These are phyloP conservation scores for Seira musarum DNA, from an alignment of 2,888 invertebrate genomes.

Conservation along the genomic window DNA sequence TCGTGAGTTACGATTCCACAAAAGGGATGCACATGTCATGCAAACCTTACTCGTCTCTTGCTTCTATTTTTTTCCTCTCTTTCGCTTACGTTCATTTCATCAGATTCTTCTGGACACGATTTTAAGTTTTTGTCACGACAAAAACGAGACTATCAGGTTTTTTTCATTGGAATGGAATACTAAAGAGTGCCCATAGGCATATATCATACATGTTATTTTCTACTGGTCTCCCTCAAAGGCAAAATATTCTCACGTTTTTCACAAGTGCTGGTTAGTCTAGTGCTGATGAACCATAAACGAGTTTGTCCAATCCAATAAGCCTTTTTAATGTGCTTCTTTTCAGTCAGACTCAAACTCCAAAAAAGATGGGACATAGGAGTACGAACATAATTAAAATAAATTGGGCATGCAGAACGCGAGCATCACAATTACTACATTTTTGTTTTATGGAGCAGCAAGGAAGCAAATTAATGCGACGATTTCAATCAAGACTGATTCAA, in stretches of 20 bases:
- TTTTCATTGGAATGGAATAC: background rate
- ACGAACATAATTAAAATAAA: background rate
- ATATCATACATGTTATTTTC: background rate
- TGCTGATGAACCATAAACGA: background rate
- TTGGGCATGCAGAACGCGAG: background rate
- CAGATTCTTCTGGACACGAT: conserved; percentile 5
- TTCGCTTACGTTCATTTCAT: background rate
- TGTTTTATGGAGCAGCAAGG: background rate
- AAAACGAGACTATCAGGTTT: conserved; percentile 3
- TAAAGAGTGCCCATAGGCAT: background rate
- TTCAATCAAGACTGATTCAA: background rate
- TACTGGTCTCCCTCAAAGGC: background rate
- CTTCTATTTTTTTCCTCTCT: background rate
- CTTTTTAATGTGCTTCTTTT: background rate
- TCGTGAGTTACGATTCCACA: background rate
- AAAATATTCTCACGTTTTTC: conserved; percentile 1
- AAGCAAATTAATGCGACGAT: background rate
- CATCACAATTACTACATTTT: background rate
- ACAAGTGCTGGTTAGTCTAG: no score
- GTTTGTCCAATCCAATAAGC: conserved; percentile 2
- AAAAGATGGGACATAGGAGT: background rate
- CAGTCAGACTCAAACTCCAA: no score
- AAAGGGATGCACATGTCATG: conserved; percentile 6
- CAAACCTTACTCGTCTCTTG: background rate
- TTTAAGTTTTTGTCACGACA: background rate